phyloP scores from a whole-genome alignment of 2,797 vertebrate genomes.

The Enteromius trimaculatus region DNA sequence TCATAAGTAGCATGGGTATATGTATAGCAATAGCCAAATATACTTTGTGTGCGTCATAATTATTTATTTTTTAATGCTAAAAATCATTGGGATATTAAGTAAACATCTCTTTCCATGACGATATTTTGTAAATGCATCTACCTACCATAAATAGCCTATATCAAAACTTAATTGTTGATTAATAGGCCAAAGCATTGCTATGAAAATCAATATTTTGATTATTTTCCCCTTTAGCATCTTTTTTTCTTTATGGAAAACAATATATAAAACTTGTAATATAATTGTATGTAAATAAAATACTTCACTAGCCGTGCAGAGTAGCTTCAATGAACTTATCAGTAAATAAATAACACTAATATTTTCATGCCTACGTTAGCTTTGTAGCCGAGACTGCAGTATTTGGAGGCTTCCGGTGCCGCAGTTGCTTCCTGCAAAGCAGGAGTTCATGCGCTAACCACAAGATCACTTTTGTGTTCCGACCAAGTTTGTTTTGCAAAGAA shows the following conservation, averaged over 20 bases:
- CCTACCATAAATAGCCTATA: too few species aligned
- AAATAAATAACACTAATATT: not conserved
- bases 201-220: not conserved
- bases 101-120: not conserved
- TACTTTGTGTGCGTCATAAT: not conserved
- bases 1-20: not conserved
- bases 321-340: not conserved
- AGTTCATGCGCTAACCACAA: constrained; percentile 11
- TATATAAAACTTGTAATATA: not conserved
- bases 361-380: not conserved
- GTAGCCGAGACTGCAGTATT: not conserved
- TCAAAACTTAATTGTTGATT: not conserved
- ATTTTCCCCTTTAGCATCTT: too few species aligned
- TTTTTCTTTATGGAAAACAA: not conserved
- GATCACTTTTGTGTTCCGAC: not conserved
- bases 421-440: constrained; percentile 15
- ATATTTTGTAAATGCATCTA: not conserved
- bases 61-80: not conserved
- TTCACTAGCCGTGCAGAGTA: not conserved
- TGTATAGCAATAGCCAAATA: not conserved
- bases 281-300: not conserved
- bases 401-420: constrained; percentile 21
- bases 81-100: not conserved
- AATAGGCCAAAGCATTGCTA: not conserved
- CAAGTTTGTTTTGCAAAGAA: constrained; percentile 9